phyloP scores from a whole-genome alignment of 2,113 vertebrate species.

The Ptilonorhynchus violaceus region DNA sequence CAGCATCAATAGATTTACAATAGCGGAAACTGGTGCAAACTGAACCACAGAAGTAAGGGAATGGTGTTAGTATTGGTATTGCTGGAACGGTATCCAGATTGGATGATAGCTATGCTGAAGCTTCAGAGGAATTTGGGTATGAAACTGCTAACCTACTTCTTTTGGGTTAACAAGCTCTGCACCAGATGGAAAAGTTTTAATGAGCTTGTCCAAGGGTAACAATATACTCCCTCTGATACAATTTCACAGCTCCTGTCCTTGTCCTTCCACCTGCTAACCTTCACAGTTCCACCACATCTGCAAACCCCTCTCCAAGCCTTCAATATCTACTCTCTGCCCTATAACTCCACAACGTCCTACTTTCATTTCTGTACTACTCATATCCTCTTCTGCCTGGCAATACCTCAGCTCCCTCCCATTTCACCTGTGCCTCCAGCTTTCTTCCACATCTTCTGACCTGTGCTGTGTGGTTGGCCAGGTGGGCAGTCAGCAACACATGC shows the following conservation, averaged over 20 bases:
- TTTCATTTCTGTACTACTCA: not conserved
- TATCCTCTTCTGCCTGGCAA: not conserved
- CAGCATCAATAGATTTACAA: not conserved
- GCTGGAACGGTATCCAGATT: not conserved
- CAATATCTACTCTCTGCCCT: not conserved
- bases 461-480: not conserved
- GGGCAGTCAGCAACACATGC: not conserved
- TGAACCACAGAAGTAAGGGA: not conserved
- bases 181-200: not conserved
- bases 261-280: not conserved
- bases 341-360: not conserved
- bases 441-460: not conserved
- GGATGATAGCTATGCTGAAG: not conserved
- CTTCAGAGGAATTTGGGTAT: not conserved
- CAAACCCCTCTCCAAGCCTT: not conserved
- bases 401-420: not conserved
- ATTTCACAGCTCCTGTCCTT: not conserved
- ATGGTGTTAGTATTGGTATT: not conserved
- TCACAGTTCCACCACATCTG: rapidly evolving
- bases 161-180: not conserved
- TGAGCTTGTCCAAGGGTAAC: not conserved
- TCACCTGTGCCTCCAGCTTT: not conserved
- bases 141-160: not conserved
- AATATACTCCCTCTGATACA: not conserved
- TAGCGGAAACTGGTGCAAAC: not conserved